Percentiles rank a stretch among this genome's conserved stretches.
phyloP scores from a whole-genome alignment of 53 echinoderm and acorn worm species.

The Apostichopus leukothele region DNA sequence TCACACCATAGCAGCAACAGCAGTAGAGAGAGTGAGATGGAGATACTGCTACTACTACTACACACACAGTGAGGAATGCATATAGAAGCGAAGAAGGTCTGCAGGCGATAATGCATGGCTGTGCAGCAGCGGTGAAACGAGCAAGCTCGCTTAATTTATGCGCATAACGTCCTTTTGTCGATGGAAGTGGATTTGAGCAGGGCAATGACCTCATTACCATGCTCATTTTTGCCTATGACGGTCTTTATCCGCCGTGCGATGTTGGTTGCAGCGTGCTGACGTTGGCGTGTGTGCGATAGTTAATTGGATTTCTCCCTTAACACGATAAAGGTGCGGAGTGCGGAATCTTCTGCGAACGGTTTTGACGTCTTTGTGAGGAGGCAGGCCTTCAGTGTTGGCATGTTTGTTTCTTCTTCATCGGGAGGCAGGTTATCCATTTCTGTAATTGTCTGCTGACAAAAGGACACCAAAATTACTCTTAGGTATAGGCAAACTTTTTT shows the following conservation, averaged over 20 bases:
- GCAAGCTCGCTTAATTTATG: slow-evolving; percentile 28
- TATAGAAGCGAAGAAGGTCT: not conserved
- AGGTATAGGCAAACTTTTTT: not conserved
- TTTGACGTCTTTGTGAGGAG: slow-evolving; percentile 5
- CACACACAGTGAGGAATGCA: slow-evolving; percentile 14
- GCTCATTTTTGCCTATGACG: not conserved
- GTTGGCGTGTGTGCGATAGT: not conserved
- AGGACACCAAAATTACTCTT: not conserved
- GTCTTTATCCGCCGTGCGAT: not conserved
- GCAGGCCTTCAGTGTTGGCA: not conserved
- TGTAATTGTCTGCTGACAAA: not conserved
- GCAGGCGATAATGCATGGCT: not conserved
- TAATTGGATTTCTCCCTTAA: slow-evolving; percentile 16
- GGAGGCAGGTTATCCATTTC: no score
- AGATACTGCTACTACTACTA: not conserved
- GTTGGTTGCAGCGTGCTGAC: not conserved
- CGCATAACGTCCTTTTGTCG: slow-evolving; percentile 25
- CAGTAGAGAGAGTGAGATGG: no score
- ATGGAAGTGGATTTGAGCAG: slow-evolving; percentile 19
- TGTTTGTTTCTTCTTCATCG: not conserved
- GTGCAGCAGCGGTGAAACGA: no score
- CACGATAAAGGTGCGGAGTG: slow-evolving; percentile 6
- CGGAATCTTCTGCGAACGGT: not conserved
- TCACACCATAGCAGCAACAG: not conserved
- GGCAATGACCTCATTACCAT: slow-evolving; percentile 51